These are phyloP conservation scores for Alligator mississippiensis DNA, from an alignment of 2,113 vertebrate species.

Conservation along the genomic window DNA sequence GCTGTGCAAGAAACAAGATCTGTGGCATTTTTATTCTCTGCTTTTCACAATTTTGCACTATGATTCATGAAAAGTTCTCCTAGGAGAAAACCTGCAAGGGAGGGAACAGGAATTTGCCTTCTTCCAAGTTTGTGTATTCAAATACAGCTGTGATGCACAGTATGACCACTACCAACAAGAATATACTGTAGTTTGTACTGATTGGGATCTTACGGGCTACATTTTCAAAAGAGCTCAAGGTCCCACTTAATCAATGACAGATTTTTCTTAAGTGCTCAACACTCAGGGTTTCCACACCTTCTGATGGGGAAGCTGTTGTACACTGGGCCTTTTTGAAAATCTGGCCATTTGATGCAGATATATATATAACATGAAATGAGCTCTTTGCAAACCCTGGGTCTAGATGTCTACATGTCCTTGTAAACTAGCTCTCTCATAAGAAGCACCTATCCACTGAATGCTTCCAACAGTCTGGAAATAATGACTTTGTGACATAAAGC, in stretches of 20 bases:
- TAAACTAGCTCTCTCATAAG: fast-evolving
- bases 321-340: not conserved
- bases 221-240: not conserved
- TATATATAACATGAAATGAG: not conserved
- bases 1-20: slow-evolving; percentile 6
- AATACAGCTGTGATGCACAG: not conserved
- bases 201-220: not conserved
- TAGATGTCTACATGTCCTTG: not conserved
- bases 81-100: not conserved
- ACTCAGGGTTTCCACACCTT: fast-evolving
- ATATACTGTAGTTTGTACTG: not conserved
- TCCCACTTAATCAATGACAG: fast-evolving
- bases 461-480: fast-evolving
- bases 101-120: fast-evolving
- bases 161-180: not conserved
- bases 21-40: not conserved
- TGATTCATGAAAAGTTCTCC: not conserved
- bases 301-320: fast-evolving
- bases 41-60: not conserved
- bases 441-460: not conserved
- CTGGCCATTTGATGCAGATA: fast-evolving
- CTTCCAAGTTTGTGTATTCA: not conserved
- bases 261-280: fast-evolving
- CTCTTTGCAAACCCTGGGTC: not conserved
- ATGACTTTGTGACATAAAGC: fast-evolving